These are phyloP conservation scores for Melipona bicolor DNA, from an alignment of 2,888 invertebrate species.

Conservation along the genomic window DNA sequence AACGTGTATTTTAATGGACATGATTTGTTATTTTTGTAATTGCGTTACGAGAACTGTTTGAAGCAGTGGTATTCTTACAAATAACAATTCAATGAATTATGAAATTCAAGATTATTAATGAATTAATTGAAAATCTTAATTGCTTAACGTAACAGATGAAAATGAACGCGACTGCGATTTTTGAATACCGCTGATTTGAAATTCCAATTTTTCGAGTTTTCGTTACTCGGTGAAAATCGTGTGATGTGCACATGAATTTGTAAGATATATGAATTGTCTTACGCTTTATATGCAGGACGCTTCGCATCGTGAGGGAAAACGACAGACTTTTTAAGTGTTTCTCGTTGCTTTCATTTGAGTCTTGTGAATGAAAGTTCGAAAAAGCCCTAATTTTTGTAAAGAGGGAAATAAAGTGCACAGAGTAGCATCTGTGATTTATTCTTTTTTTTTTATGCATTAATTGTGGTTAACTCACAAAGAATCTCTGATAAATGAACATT, in stretches of 20 bases:
- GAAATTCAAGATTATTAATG: not conserved
- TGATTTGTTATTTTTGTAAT: conserved; percentile 26
- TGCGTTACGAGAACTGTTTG: conserved; percentile 7
- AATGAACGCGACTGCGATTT: not conserved
- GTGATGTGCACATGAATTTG: conserved; percentile 43
- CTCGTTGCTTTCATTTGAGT: conserved; percentile 27
- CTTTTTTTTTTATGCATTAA: conserved; percentile 26
- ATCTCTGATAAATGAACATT: conserved; percentile 35
- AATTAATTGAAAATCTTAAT: not conserved
- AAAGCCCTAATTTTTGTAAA: conserved; percentile 2
- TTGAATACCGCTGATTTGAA: conserved; percentile 37
- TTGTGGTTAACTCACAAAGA: conserved; percentile 1
- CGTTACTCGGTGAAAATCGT: conserved; percentile 31
- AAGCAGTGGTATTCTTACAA: conserved; percentile 16
- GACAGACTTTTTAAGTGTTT: conserved; percentile 44
- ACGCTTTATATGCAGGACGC: conserved; percentile 48
- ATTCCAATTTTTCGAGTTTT: conserved; percentile 22
- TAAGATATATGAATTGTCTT: conserved; percentile 42
- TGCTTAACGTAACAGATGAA: not conserved
- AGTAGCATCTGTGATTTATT: conserved; percentile 54
- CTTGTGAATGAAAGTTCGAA: conserved; percentile 32
- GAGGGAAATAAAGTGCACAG: conserved; percentile 32
- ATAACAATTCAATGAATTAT: not conserved
- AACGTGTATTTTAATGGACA: conserved; percentile 44
- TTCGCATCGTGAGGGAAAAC: conserved; percentile 32